Conservation (phyloP, 2,888 invertebrate genomes). For the Eupithecia inturbata region DNA sequence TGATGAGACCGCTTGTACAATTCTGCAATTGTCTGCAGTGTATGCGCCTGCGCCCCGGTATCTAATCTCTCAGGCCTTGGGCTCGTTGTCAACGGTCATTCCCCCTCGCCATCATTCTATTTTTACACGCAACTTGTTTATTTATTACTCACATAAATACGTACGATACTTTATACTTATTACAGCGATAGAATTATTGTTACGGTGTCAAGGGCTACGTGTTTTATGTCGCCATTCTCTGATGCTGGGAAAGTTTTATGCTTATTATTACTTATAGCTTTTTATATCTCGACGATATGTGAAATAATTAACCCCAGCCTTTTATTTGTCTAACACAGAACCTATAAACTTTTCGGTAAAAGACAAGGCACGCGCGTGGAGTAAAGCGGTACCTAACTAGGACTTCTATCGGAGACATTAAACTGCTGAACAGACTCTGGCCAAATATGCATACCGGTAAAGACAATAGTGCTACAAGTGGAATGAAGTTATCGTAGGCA, state of each 20-base stretch:
- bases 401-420: background rate
- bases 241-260: constrained; percentile 11
- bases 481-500: constrained; percentile 24
- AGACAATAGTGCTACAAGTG: constrained; percentile 19
- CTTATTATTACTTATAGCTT: background rate
- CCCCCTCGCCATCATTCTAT: constrained; percentile 74
- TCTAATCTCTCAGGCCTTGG: constrained; percentile 82
- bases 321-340: background rate
- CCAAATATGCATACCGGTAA: constrained; percentile 6
- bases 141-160: constrained; percentile 57
- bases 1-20: constrained; percentile 50
- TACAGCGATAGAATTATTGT: constrained; percentile 64
- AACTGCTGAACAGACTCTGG: background rate
- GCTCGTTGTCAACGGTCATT: constrained; percentile 81
- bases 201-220: constrained; percentile 45
- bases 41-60: constrained; percentile 59
- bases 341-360: background rate
- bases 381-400: background rate
- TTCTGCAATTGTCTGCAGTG: constrained; percentile 72
- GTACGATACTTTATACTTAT: constrained; percentile 55
- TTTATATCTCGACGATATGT: background rate
- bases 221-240: constrained; percentile 35
- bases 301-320: background rate
- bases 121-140: constrained; percentile 76
- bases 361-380: background rate